Conservation (phyloP, 2,797 vertebrate species). For the Trachurus trachurus region DNA sequence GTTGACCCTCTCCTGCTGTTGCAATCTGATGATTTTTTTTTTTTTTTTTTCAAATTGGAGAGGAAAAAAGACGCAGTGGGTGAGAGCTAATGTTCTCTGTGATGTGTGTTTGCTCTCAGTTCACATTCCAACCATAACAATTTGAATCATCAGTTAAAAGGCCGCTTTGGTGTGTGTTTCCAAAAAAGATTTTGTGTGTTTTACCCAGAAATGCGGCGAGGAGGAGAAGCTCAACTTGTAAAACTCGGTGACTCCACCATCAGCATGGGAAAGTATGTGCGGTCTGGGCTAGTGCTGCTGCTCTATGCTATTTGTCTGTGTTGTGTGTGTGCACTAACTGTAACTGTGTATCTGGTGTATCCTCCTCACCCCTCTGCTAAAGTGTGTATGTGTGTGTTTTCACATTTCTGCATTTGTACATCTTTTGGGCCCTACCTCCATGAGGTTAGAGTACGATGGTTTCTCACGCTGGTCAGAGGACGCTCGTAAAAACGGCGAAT, state of each 20-base stretch:
- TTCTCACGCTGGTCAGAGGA: conserved; percentile 77
- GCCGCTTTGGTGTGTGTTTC: conserved; percentile 70
- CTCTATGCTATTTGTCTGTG: conserved; percentile 30
- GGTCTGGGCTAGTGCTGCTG: conserved; percentile 48
- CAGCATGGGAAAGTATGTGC: conserved; percentile 77
- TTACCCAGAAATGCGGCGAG: conserved; percentile 67
- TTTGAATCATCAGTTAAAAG: conserved; percentile 77
- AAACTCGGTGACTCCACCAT: conserved; percentile 67
- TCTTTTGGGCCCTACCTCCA: conserved; percentile 52
- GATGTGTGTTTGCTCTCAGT: conserved; percentile 78
- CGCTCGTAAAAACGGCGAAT: conserved; percentile 71
- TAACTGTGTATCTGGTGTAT: not conserved
- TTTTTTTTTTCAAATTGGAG: conserved; percentile 51
- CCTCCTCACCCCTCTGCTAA: too few species aligned
- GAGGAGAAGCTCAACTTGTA: conserved; percentile 72
- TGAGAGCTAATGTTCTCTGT: conserved; percentile 69
- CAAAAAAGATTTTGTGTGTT: conserved; percentile 66
- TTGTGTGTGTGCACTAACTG: conserved; percentile 7
- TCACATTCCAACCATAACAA: conserved; percentile 82
- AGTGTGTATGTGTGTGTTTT: too few species aligned
- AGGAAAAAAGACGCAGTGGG: conserved; percentile 53
- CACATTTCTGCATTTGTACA: conserved; percentile 3
- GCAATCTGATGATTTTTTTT: conserved; percentile 67
- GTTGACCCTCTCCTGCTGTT: conserved; percentile 64
- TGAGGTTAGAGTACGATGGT: conserved; percentile 67